phyloP scores from a whole-genome alignment of 2,888 invertebrate species.

The Idaea biselata region DNA sequence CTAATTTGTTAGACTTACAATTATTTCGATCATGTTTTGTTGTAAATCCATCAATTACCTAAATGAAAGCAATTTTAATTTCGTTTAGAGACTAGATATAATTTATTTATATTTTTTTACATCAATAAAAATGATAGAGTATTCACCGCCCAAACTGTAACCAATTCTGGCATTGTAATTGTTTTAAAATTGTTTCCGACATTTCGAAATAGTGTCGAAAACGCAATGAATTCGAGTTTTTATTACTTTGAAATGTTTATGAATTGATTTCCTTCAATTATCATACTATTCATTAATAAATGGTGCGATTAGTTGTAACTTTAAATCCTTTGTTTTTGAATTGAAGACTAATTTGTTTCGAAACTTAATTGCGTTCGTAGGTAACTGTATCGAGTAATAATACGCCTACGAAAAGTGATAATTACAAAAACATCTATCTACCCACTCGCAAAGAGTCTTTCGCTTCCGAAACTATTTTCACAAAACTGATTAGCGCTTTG shows the following conservation, averaged over 20 bases:
- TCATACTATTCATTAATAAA: slow-evolving; percentile 9
- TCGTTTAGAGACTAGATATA: neutral
- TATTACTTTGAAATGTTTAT: slow-evolving; percentile 24
- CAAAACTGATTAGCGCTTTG: neutral
- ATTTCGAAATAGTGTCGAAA: slow-evolving; percentile 21
- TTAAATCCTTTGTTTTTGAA: neutral
- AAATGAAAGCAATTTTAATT: slow-evolving; percentile 5
- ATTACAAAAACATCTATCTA: neutral
- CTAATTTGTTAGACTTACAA: neutral
- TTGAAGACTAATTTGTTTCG: neutral
- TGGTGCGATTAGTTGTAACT: neutral
- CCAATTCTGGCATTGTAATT: slow-evolving; percentile 31
- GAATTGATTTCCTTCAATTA: slow-evolving; percentile 24
- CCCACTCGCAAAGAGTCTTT: neutral
- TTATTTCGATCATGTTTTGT: neutral
- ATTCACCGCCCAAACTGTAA: slow-evolving; percentile 27
- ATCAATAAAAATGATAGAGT: slow-evolving; percentile 11
- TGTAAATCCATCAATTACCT: neutral
- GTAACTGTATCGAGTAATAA: neutral
- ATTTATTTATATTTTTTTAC: neutral
- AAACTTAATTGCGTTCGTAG: neutral
- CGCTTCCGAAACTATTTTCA: neutral
- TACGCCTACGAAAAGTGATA: neutral
- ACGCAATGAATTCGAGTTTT: slow-evolving; percentile 20
- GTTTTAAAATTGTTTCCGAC: slow-evolving; percentile 28